Base-by-base conservation (phyloP, 2,888 invertebrate genomes). In the Hyppa rectilinea region DNA sequence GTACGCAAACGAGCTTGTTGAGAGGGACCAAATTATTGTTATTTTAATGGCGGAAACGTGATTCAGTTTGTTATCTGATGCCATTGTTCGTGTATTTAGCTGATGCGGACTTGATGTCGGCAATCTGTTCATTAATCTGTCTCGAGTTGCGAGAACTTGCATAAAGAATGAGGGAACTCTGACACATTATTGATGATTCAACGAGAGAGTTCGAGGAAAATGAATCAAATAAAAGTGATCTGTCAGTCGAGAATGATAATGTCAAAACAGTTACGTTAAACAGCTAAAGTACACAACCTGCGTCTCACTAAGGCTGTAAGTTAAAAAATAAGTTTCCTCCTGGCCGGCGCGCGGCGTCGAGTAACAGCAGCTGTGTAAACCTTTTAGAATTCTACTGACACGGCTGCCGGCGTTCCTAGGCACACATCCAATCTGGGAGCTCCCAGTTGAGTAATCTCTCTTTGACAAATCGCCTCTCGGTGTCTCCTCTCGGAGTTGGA, bases 401-500 rank as follows among this genome's bases (percentile, higher is more conserved):
- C 62, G 58, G 36, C 43, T 66, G 60, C 73, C 56, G 38, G 62
- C 62, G 71, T 55, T 68, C 68, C 64, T 63, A 56, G 71, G 70
- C 67, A 78, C 80, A 82, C 84, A 73, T 75, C 59, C 82, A 80
- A 82, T 77, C 82, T 71, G 66, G 67, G 49, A 43, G 49, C 50
- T 75, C 72, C 81, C 71, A 58, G 70, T 59, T 69, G 56, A 64
- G 81, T 87, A 84, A 87, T 87, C 82, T 76, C 71, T 76, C 61
- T 76, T 71, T 88, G 87, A 88, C 83, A 88, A 88, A 88, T 88
- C 80, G 78, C 81, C 64, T 60, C 77, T 67, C 53, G 64, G 63
- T 75, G 75, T 81, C 78, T 85, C 77, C 75, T 66, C 50, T 17
- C 43, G 43, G 69, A 72, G 73, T 71, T 71, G 43, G 50, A 68